Evolutionary conservation across 2,888 invertebrate species (phyloP).

Genomic region (Tryphoninae sp.): DNA sequence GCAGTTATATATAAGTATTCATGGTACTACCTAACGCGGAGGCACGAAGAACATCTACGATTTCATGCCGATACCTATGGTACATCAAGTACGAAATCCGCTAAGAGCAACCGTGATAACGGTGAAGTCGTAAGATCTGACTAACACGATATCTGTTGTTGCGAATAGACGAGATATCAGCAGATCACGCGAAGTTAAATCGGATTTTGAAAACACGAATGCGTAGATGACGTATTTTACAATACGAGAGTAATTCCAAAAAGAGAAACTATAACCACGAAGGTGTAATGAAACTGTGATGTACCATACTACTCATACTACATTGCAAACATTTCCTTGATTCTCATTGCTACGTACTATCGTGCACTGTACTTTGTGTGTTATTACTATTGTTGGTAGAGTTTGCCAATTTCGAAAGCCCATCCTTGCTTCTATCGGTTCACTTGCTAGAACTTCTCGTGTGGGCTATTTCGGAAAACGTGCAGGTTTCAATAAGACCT

Average conservation of each 20-base stretch:
- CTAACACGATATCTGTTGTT: not conserved
- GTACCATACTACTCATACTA: too few relatives aligned
- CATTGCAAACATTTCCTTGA: too few relatives aligned
- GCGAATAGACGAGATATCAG: not conserved
- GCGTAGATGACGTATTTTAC: not conserved
- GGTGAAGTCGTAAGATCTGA: not conserved
- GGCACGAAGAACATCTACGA: not conserved
- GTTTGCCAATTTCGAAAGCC: too few relatives aligned
- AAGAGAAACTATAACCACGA: not conserved
- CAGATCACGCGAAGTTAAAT: slow-evolving; percentile 2
- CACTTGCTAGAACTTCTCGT: not conserved
- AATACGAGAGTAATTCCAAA: not conserved
- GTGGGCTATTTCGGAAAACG: not conserved
- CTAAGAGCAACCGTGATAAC: not conserved
- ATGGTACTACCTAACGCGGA: not conserved
- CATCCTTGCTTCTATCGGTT: too few relatives aligned
- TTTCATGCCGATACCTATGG: not conserved
- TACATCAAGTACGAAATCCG: not conserved
- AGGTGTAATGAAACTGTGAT: not conserved
- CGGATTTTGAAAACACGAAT: slow-evolving; percentile 11
- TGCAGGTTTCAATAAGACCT: not conserved
- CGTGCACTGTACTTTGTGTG: too few relatives aligned
- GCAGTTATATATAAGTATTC: too few relatives aligned
- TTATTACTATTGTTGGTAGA: too few relatives aligned
- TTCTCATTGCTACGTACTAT: too few relatives aligned